Evolutionary conservation across 2,113 vertebrate genomes (phyloP).

Genomic region (Gila orcuttii): DNA sequence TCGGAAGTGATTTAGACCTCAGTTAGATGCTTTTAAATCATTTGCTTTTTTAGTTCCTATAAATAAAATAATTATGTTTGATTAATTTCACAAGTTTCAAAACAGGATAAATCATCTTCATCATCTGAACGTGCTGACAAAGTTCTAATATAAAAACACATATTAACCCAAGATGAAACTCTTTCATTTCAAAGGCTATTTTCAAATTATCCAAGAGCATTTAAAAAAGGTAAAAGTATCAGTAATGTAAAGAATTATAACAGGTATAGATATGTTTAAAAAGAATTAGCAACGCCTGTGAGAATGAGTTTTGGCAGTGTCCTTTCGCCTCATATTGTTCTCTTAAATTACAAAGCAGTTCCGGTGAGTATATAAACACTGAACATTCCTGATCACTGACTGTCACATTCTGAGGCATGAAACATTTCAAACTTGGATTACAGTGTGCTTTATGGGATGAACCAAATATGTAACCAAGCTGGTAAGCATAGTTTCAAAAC

Average conservation of each 20-base stretch:
- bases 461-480: slow-evolving; percentile 29
- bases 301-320: slow-evolving; percentile 15
- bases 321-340: neutral
- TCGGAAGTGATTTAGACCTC: neutral
- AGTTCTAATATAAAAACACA: neutral
- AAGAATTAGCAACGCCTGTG: neutral
- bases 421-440: slow-evolving; percentile 18
- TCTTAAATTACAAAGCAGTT: neutral
- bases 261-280: neutral
- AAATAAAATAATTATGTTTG: no score
- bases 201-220: neutral
- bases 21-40: neutral
- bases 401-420: neutral
- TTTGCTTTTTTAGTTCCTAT: neutral
- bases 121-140: neutral
- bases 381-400: slow-evolving; percentile 48
- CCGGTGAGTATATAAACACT: neutral
- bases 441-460: neutral
- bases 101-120: no score
- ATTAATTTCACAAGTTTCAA: no score
- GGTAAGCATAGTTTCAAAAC: neutral
- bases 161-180: no score
- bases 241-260: neutral
- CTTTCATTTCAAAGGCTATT: neutral
- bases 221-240: neutral